phyloP scores from a whole-genome alignment of 1,140 invertebrate genomes.

The Bombus turneri region DNA sequence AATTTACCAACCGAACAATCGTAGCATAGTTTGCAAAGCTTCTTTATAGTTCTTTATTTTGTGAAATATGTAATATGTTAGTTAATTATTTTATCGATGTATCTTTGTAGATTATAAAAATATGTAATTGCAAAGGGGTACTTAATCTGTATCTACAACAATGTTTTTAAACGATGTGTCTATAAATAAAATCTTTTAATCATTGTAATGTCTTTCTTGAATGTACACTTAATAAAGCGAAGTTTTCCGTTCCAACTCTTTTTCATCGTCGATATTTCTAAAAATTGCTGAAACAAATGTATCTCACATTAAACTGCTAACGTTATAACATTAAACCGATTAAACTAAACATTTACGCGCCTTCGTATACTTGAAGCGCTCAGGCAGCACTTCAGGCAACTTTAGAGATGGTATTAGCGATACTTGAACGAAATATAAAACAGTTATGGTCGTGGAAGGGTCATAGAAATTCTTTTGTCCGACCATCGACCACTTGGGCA shows the following conservation, averaged over 20 bases:
- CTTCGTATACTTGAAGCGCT: too few relatives aligned
- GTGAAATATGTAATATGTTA: neutral
- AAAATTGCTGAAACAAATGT: too few relatives aligned
- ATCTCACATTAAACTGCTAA: too few relatives aligned
- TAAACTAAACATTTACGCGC: too few relatives aligned
- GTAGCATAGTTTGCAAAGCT: neutral
- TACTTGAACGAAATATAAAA: too few relatives aligned
- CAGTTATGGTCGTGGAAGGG: too few relatives aligned
- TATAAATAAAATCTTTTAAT: neutral
- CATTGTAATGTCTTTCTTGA: neutral
- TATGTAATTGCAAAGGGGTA: conserved; percentile 6
- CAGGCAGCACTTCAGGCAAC: too few relatives aligned
- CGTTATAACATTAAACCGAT: too few relatives aligned
- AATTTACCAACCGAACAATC: neutral
- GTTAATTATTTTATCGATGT: neutral
- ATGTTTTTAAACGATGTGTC: conserved; percentile 15
- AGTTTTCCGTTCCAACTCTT: neutral
- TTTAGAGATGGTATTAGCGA: too few relatives aligned
- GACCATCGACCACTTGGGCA: too few relatives aligned
- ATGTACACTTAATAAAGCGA: neutral
- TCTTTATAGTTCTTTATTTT: neutral
- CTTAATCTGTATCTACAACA: conserved; percentile 2
- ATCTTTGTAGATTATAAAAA: neutral
- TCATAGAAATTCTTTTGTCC: too few relatives aligned
- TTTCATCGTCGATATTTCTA: neutral